Percentiles rank a stretch among this genome's conserved stretches.
These are phyloP conservation scores for Chouioia cunea DNA, from an alignment of 2,888 invertebrate species.

Conservation along the genomic window DNA sequence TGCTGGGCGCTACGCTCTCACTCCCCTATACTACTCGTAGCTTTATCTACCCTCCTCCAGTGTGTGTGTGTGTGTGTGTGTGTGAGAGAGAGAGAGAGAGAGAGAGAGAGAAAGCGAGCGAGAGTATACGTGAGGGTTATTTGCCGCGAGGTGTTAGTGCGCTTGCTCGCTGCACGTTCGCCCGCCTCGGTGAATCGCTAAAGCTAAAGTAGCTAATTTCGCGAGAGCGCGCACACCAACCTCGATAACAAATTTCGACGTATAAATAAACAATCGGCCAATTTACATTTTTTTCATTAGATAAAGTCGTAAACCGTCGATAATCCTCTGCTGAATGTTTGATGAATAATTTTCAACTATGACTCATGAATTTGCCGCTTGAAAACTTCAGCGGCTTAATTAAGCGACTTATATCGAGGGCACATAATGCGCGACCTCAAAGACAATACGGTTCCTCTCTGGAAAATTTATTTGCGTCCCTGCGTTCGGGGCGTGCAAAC, in stretches of 20 bases:
- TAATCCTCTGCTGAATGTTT: constrained; percentile 6
- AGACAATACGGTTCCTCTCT: constrained; percentile 60
- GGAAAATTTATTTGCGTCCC: constrained; percentile 63
- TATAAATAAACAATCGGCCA: background rate
- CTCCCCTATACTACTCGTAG: background rate
- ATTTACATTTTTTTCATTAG: too few species aligned
- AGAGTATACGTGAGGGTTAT: constrained; percentile 5
- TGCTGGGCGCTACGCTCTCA: constrained; percentile 34
- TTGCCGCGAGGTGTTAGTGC: constrained; percentile 34
- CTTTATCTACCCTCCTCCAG: constrained; percentile 20
- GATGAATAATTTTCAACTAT: constrained; percentile 22
- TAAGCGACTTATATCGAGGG: constrained; percentile 64
- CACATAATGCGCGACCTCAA: constrained; percentile 57
- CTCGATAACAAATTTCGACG: background rate
- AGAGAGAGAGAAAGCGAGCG: too few species aligned
- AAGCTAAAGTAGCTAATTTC: too few species aligned
- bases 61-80: background rate
- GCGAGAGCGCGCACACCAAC: too few species aligned
- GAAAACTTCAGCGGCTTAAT: constrained; percentile 58
- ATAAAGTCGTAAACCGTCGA: too few species aligned
- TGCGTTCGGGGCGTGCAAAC: constrained; percentile 50
- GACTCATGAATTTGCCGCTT: background rate
- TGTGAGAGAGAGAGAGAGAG: too few species aligned
- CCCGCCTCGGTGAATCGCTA: constrained; percentile 17
- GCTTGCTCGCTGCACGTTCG: background rate